phyloP scores from a whole-genome alignment of 1,140 invertebrate genomes.

The Planococcus citri region DNA sequence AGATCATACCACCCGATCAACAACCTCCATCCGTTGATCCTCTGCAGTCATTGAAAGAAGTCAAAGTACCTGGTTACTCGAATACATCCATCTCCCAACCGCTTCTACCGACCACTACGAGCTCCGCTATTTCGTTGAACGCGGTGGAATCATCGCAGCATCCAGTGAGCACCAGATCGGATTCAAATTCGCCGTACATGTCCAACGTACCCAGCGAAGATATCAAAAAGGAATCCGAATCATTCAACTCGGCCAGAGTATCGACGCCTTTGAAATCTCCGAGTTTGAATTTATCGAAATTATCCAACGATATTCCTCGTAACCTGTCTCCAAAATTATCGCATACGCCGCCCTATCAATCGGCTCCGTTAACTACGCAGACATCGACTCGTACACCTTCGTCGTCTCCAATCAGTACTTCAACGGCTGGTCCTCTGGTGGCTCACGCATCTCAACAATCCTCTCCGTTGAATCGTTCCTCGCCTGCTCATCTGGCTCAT shows the following conservation, averaged over 20 bases:
- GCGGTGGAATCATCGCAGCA: background rate
- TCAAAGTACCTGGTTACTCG: constrained; percentile 61
- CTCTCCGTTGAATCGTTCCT: constrained; percentile 37
- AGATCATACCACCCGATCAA: constrained; percentile 41
- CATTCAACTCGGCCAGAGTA: constrained; percentile 32
- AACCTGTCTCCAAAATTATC: constrained; percentile 27
- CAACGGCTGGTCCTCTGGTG: constrained; percentile 51
- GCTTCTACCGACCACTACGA: constrained; percentile 28
- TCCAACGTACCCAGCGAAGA: constrained; percentile 42
- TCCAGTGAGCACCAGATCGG: background rate
- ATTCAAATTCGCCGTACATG: constrained; percentile 22
- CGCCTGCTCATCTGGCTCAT: constrained; percentile 46
- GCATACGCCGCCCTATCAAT: constrained; percentile 27
- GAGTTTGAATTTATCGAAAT: constrained; percentile 17
- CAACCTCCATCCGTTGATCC: constrained; percentile 48
- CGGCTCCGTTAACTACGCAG: background rate
- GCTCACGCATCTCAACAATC: constrained; percentile 54
- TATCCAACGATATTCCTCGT: constrained; percentile 32
- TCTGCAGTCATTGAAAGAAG: constrained; percentile 61
- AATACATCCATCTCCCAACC: constrained; percentile 31
- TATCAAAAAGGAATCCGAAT: constrained; percentile 60
- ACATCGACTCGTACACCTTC: constrained; percentile 20
- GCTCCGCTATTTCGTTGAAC: constrained; percentile 25
- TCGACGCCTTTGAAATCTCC: constrained; percentile 33
- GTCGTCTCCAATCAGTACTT: constrained; percentile 26